Conservation (phyloP, 2,113 vertebrate species). For the Hippocampus comes region DNA sequence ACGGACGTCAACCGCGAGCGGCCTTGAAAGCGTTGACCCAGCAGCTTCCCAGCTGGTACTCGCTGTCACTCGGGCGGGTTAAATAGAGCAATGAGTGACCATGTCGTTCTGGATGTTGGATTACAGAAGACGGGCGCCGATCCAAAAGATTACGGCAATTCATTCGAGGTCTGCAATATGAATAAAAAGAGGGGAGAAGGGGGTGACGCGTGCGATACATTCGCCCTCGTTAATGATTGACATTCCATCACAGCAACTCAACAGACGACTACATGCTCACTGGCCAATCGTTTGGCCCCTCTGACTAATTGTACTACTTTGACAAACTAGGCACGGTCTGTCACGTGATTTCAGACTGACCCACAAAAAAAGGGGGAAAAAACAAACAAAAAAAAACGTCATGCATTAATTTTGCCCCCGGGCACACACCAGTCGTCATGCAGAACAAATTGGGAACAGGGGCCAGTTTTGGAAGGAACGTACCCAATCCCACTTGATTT, state of each 20-base stretch:
- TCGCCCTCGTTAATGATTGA: neutral
- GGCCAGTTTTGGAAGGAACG: slow-evolving; percentile 11
- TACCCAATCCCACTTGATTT: slow-evolving; percentile 27
- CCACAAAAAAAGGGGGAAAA: neutral
- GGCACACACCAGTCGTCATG: slow-evolving; percentile 17
- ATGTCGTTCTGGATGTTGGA: neutral
- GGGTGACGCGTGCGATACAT: neutral
- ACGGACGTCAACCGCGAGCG: neutral
- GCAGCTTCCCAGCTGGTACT: neutral
- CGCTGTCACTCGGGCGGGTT: neutral
- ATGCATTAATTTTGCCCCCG: slow-evolving; percentile 30
- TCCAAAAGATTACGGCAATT: neutral
- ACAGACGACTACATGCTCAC: neutral
- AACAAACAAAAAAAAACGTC: too few species aligned
- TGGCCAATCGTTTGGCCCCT: neutral
- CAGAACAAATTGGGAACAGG: slow-evolving; percentile 21
- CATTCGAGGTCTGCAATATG: neutral
- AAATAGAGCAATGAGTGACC: neutral
- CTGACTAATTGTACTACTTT: neutral
- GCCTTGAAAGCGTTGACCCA: neutral
- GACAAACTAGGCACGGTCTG: slow-evolving; percentile 5
- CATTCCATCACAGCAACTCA: neutral
- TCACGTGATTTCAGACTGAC: slow-evolving; percentile 11
- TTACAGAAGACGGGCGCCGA: neutral
- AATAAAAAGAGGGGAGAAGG: neutral